Conservation (phyloP, 2,888 invertebrate genomes). For the Coleophora deauratella region DNA sequence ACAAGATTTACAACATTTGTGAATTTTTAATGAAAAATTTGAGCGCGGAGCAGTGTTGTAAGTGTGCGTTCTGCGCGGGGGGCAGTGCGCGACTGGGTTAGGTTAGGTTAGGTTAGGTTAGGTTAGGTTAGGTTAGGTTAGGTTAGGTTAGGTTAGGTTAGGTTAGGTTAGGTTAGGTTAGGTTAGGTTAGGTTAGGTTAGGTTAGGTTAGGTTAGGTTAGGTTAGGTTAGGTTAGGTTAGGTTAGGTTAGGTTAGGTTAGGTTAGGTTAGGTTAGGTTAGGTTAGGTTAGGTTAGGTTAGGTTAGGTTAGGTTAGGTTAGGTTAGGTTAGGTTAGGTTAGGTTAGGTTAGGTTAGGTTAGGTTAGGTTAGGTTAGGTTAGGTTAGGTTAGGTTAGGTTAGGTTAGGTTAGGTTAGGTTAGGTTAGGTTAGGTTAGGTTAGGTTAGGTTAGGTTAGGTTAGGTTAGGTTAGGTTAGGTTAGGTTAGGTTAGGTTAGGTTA, state of each 20-base stretch:
- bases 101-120: background rate
- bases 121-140: constrained; percentile 1
- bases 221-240: constrained; percentile 12
- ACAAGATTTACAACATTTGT: too few relatives aligned
- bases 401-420: constrained; percentile 11
- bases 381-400: constrained; percentile 11
- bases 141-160: constrained; percentile 17
- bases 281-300: constrained; percentile 14
- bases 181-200: constrained; percentile 15
- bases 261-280: constrained; percentile 14
- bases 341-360: constrained; percentile 19
- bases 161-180: constrained; percentile 15
- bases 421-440: constrained; percentile 11
- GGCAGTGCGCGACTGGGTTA: too few relatives aligned
- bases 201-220: constrained; percentile 15
- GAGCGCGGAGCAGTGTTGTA: too few relatives aligned
- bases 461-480: constrained; percentile 10
- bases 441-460: constrained; percentile 10
- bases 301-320: constrained; percentile 20
- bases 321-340: constrained; percentile 20
- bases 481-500: constrained; percentile 11
- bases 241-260: constrained; percentile 13
- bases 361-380: constrained; percentile 19
- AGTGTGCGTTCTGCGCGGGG: too few relatives aligned
- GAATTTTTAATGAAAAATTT: too few relatives aligned